Conservation (phyloP, 1,140 invertebrate species). For the Calephelis virginiensis region DNA sequence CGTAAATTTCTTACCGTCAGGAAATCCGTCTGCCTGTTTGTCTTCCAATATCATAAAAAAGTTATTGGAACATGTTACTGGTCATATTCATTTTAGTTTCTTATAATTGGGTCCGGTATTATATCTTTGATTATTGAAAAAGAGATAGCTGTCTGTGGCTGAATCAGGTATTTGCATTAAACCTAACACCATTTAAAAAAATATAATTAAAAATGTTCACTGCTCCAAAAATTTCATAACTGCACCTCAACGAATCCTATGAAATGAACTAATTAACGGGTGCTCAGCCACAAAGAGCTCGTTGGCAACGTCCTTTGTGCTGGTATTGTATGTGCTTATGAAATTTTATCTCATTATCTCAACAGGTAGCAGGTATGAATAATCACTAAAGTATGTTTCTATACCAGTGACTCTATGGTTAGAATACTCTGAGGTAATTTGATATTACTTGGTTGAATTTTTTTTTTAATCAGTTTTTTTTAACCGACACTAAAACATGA, state of each 20-base stretch:
- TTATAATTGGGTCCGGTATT: too few species aligned
- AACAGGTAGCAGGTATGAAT: constrained; percentile 9
- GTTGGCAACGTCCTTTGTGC: constrained; percentile 26
- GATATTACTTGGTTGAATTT: not conserved
- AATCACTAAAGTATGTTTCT: constrained; percentile 18
- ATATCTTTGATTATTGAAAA: not conserved
- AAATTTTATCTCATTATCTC: constrained; percentile 25
- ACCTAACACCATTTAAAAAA: not conserved
- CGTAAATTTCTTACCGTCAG: too few species aligned
- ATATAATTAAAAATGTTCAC: constrained; percentile 18
- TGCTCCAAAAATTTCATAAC: constrained; percentile 26
- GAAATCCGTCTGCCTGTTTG: too few species aligned
- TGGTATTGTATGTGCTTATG: constrained; percentile 28
- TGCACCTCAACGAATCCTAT: constrained; percentile 31
- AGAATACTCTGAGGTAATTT: not conserved
- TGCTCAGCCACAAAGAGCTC: constrained; percentile 25
- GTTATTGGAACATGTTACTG: too few species aligned
- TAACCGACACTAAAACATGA: too few species aligned
- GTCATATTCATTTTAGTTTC: too few species aligned
- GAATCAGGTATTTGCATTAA: not conserved
- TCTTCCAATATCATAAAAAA: too few species aligned
- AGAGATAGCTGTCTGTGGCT: not conserved
- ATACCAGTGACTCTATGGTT: not conserved
- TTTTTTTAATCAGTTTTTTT: not conserved
- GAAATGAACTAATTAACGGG: constrained; percentile 38